A percentile compares a stretch with the other conserved stretches of the same genome.
Conservation (phyloP, 2,113 vertebrate genomes). For the Nyctereutes procyonoides region DNA sequence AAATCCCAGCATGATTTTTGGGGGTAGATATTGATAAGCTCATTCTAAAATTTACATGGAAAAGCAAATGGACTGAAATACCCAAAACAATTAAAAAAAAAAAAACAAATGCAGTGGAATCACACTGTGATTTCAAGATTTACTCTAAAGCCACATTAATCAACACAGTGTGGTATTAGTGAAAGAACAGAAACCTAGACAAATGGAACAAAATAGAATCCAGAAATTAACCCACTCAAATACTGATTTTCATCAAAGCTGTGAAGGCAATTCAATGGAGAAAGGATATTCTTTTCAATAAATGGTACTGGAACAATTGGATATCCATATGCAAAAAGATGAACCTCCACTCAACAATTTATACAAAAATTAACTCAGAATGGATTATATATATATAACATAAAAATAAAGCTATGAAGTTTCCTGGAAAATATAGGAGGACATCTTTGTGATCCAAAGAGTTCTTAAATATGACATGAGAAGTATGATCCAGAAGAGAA, state of each 20-base stretch:
- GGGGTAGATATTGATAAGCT: not conserved
- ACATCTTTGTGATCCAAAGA: slow-evolving; percentile 16
- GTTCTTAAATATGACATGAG: not conserved
- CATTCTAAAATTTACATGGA: slow-evolving; percentile 31
- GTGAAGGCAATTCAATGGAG: not conserved
- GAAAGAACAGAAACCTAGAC: not conserved
- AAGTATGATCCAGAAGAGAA: not conserved
- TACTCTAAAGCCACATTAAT: not conserved
- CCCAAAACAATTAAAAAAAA: not conserved
- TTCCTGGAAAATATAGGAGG: not conserved
- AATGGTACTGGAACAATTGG: not conserved
- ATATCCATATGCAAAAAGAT: not conserved
- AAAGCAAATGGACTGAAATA: not conserved
- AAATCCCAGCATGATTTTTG: not conserved
- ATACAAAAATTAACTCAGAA: not conserved
- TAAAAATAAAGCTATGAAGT: slow-evolving; percentile 10
- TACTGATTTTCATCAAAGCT: slow-evolving; percentile 18
- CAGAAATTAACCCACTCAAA: not conserved
- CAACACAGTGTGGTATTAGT: not conserved
- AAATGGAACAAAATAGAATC: not conserved
- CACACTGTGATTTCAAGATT: not conserved
- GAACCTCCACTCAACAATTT: not conserved
- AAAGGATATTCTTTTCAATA: not conserved
- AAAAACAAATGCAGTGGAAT: not conserved
- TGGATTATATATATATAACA: not conserved